Base-by-base conservation (phyloP, 2,888 invertebrate genomes). In the Rotaria macrura region DNA sequence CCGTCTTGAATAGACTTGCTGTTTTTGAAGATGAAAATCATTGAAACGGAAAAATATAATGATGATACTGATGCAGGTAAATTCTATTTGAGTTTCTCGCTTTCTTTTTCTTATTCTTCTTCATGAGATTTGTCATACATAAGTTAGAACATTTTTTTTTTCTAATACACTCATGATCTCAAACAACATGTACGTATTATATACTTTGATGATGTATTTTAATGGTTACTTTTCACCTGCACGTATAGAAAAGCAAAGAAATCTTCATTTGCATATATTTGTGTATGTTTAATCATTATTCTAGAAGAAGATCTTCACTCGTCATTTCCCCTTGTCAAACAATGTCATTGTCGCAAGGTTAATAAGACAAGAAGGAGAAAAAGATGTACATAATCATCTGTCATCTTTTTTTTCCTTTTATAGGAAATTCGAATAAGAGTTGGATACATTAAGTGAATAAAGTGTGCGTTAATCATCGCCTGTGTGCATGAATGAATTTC, bases 261-360 rank as follows among this genome's bases (percentile, higher is more conserved):
- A 25, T 54, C 25, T 25, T 54, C 23, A 65, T 65, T 65, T 65
- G 65, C 65, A 65, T 20, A 14, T 34, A 29, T 34, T 1, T 65
- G 65, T 65, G n/a, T 38, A 0, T 34, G 9, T 10, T 65, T 65
- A 12, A 34, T 65, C 14, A 17, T 65, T 34, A 34, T 12, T 65
- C 34, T 65, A 38, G 38, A 34, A 34, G 12, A 34, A 38, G 38
- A 65, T 65, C 65, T 65, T 34, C 4, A 34, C 65, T 65, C 65
- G 38, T 65, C 65, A 65, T 65, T 65, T 65, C 65, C 65, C 14
- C 65, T 65, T 65, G 65, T 65, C 65, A 65, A 65, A 65, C 34
- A 34, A 34, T 65, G 65, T 65, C 65, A 65, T 65, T 65, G 6
- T 20, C 38, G 29, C 65, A 65, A 65, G 65, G 65, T 34, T 65